phyloP scores from a whole-genome alignment of 2,113 vertebrate genomes.

The Rhinopomastus cyanomelas region DNA sequence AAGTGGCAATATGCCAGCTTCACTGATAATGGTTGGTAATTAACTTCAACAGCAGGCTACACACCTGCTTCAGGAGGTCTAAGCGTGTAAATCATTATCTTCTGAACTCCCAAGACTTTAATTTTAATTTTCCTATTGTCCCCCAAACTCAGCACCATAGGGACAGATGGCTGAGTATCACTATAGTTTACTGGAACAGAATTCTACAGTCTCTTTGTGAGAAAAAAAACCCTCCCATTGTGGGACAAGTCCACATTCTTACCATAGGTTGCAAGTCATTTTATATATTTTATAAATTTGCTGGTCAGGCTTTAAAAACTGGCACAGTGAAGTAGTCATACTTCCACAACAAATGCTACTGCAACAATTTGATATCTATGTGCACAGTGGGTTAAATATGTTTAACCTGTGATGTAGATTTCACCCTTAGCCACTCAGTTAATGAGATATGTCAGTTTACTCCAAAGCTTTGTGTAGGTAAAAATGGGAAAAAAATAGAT shows the following conservation, averaged over 20 bases:
- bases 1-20: conserved; percentile 21
- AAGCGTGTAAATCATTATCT: conserved; percentile 2
- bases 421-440: background rate
- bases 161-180: background rate
- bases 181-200: background rate
- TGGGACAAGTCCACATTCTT: background rate
- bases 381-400: background rate
- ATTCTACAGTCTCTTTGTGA: background rate
- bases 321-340: background rate
- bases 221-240: background rate
- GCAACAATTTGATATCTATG: background rate
- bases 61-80: conserved; percentile 31
- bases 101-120: background rate
- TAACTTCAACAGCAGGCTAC: conserved; percentile 35
- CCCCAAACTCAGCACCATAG: background rate
- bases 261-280: background rate
- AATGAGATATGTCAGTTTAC: background rate
- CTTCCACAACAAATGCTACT: background rate
- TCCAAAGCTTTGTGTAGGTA: background rate
- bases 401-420: background rate
- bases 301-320: background rate
- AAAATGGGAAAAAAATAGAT: background rate
- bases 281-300: background rate
- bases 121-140: conserved; percentile 2
- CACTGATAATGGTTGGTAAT: conserved; percentile 19